Conservation (phyloP, 2,797 vertebrate genomes). For the Pyrocephalus nanus region DNA sequence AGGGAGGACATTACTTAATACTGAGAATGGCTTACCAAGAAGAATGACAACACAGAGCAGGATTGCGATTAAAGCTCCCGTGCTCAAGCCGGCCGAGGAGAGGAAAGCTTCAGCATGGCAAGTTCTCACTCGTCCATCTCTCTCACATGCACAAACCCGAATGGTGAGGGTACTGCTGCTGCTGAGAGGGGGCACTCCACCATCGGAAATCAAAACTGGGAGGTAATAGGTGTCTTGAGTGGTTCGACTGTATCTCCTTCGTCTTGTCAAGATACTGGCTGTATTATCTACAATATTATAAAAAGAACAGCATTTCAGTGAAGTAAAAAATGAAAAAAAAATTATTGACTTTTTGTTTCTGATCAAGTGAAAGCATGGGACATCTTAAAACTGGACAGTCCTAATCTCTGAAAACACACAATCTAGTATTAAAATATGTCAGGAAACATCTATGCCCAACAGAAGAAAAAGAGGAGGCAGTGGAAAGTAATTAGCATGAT, state of each 20-base stretch:
- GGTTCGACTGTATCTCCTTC: slow-evolving; percentile 88
- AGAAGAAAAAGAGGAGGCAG: background rate
- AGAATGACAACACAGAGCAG: slow-evolving; percentile 95
- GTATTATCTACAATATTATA: slow-evolving; percentile 86
- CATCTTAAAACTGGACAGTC: background rate
- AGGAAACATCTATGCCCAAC: background rate
- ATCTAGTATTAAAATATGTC: background rate
- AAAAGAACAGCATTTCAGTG: slow-evolving; percentile 27
- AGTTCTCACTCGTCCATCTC: slow-evolving; percentile 84
- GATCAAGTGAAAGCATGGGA: rapidly evolving
- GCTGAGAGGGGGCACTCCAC: slow-evolving; percentile 89
- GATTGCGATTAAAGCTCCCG: slow-evolving; percentile 95
- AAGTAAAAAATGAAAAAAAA: background rate
- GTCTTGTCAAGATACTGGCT: slow-evolving; percentile 88
- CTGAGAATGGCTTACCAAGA: slow-evolving; percentile 82
- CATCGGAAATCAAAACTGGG: slow-evolving; percentile 90
- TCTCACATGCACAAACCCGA: slow-evolving; percentile 91
- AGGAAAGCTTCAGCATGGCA: slow-evolving; percentile 94
- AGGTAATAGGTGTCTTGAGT: slow-evolving; percentile 91
- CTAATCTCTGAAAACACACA: background rate
- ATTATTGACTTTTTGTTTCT: background rate
- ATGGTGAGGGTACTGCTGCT: slow-evolving; percentile 94
- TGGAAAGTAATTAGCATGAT: background rate
- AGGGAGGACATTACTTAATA: background rate
- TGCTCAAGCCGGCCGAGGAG: slow-evolving; percentile 93